Evolutionary conservation across 2,888 invertebrate species (phyloP), one percentile per base, ranked within the genome.

Genomic region (Thera obeliscata): DNA sequence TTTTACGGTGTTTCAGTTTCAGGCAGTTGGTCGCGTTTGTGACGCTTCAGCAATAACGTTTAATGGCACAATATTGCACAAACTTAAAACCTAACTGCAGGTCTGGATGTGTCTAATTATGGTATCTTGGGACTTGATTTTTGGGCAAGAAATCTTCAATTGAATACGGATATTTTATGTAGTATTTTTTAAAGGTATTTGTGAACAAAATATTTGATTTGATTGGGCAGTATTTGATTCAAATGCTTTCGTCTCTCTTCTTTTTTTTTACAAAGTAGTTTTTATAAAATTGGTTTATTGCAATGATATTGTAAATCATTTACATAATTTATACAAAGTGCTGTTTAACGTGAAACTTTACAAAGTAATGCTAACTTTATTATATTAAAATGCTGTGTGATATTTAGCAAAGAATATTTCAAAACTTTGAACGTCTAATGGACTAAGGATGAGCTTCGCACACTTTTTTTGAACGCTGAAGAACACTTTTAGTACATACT

Each of bases 31-130:
- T 76, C 74, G 80, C 78, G 74, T 76, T 80, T 81, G 81, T 80
- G 86, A 83, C 83, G 81, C 79, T 79, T 75, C 5, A 76, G 81
- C 79, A 86, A 87, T 88, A 83, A 85, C 84, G 84, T 88, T 86
- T 85, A 86, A 88, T 82, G 82, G 78, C 78, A 88, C 87, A 86
- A 74, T 85, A 88, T 86, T 81, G 85, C 83, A 74, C 55, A 43
- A 36, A 7, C 50, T 56, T 43, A 4, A 8, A 41, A 56, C 8
- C 43, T 55, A 11, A 38, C 50, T 54, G 7, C 46, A 49, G 56
- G 38, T 49, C 36, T 46, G 9, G 9, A 7, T 46, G 43, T 46
- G 9, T 46, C 43, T 46, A 46, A 46, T 46, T 46, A 46, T 43
- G 43, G 9, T 1, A 41, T 41, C 7, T 41, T 41, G 7, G 3